A percentile compares a stretch with the other conserved stretches of the same genome.
These are phyloP conservation scores for Acanthococcus lagerstroemiae DNA, from an alignment of 2,888 invertebrate genomes.

Conservation along the genomic window DNA sequence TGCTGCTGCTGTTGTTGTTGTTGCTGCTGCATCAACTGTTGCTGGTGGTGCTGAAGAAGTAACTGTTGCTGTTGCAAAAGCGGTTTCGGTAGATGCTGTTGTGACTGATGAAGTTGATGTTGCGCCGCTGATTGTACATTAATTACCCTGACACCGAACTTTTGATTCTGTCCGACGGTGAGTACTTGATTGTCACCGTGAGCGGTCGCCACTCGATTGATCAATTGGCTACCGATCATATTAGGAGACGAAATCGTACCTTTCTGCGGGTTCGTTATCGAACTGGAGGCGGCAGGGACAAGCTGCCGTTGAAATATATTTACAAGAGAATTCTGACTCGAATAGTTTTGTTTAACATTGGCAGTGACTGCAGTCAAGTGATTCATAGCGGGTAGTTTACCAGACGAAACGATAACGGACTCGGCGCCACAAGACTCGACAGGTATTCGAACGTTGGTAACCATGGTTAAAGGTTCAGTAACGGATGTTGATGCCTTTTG, in stretches of 20 bases:
- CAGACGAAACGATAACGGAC: neutral
- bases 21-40: slow-evolving; percentile 33
- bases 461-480: slow-evolving; percentile 22
- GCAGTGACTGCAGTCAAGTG: slow-evolving; percentile 21
- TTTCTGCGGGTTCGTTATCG: neutral
- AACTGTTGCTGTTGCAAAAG: slow-evolving; percentile 26
- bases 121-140: slow-evolving; percentile 12
- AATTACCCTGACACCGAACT: slow-evolving; percentile 21
- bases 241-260: neutral
- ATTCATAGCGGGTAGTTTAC: slow-evolving; percentile 22
- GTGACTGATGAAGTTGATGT: slow-evolving; percentile 31
- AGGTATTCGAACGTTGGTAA: slow-evolving; percentile 27
- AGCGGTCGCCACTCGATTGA: slow-evolving; percentile 12
- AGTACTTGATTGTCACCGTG: slow-evolving; percentile 21
- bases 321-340: slow-evolving; percentile 14
- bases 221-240: slow-evolving; percentile 8
- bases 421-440: slow-evolving; percentile 14
- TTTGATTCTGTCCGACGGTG: slow-evolving; percentile 6
- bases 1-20: slow-evolving; percentile 2
- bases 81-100: slow-evolving; percentile 19
- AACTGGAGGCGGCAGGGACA: neutral
- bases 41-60: slow-evolving; percentile 26
- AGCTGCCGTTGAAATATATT: slow-evolving; percentile 23
- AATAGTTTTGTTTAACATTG: slow-evolving; percentile 19
- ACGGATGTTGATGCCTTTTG: slow-evolving; percentile 30